Evolutionary conservation across 2,797 vertebrate species (phyloP), one percentile per base, ranked within the genome.

Genomic region (Coreius guichenoti): DNA sequence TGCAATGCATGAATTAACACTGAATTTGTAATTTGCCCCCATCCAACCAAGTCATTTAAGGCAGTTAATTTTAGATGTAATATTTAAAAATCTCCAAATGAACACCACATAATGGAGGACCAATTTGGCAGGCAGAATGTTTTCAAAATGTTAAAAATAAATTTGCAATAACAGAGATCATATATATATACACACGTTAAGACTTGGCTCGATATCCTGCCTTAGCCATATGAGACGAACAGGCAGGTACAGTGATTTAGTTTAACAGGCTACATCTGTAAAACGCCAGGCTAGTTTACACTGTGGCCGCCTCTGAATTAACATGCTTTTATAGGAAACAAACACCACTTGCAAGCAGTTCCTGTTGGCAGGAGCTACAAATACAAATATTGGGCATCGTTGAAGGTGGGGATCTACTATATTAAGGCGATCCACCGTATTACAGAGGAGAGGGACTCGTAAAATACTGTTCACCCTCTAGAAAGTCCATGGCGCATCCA

Each of bases 291-390:
- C 89, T 87, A 91, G 94, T 95, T 95, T 95, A 94, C 94, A 93
- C 93, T 95, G 93, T 83, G 94, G 93, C 93, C 67, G 69, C 77
- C 90, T 92, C 92, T 90, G 90, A 95, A 94, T 95, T 94, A 95
- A 94, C 93, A 80, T 92, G 94, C 93, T 95, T 95, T 94, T 92
- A 91, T 93, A 94, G 94, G 93, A 94, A 95, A 95, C 93, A 95
- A 93, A 95, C 92, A 92, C 93, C 90, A 89, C 92, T 94, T 84
- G 93, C 94, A 94, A 95, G 93, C 93, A 91, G 92, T 93, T 94
- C 88, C 93, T 93, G 93, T 93, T 92, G 91, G 90, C 88, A n/a
- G 70, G 70, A 82, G 91, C 91, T 89, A 93, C 90, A 90, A 94
- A 90, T 69, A 91, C 92, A 95, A 95, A 94, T 92, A 94, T 90